These are phyloP conservation scores for Pelecanoides urinatrix DNA, from an alignment of 2,113 vertebrate species.

Conservation along the genomic window DNA sequence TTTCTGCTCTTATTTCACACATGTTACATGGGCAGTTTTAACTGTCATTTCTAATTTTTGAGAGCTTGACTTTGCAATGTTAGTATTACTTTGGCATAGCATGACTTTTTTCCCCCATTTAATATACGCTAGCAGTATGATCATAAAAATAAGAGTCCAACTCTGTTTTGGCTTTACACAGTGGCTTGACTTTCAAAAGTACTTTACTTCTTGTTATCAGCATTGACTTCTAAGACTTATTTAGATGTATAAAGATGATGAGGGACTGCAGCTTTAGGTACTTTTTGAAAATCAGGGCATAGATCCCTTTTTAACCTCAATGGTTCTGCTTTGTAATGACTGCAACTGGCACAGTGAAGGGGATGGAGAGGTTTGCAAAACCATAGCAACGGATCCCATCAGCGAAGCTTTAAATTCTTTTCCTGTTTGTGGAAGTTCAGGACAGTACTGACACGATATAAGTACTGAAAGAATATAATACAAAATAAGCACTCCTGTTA, in stretches of 20 bases:
- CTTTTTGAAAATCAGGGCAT: neutral
- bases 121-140: neutral
- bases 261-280: neutral
- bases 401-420: neutral
- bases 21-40: neutral
- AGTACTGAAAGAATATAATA: neutral
- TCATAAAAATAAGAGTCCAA: neutral
- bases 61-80: neutral
- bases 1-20: neutral
- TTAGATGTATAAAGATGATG: neutral
- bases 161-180: neutral
- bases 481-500: neutral
- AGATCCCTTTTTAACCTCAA: neutral
- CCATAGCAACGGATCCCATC: neutral
- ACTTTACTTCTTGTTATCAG: neutral
- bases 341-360: neutral
- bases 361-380: neutral
- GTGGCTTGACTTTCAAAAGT: neutral
- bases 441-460: neutral
- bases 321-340: neutral
- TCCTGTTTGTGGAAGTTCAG: neutral
- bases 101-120: neutral
- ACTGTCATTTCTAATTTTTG: neutral
- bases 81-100: neutral
- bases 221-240: neutral